Base-by-base conservation (phyloP, 2,888 invertebrate genomes). In the Dastarcus helophoroides region DNA sequence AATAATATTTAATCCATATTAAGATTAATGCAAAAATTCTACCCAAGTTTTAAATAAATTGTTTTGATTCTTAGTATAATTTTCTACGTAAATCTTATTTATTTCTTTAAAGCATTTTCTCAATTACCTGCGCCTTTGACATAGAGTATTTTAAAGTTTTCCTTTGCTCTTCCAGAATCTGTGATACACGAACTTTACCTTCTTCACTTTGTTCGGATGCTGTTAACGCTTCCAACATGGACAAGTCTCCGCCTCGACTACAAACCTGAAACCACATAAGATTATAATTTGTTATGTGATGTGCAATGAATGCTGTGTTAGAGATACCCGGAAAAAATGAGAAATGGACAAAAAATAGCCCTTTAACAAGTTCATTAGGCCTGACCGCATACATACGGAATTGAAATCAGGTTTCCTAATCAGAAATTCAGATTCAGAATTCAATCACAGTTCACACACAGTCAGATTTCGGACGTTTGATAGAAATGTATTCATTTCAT, bases 61-160 rank as follows among this genome's bases (percentile, higher is more conserved):
- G n/a, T n/a, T n/a, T n/a, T n/a, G n/a, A n/a, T n/a, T n/a, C n/a
- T n/a, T n/a, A n/a, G n/a, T n/a, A n/a, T n/a, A n/a, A n/a, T n/a
- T n/a, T n/a, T n/a, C n/a, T n/a, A n/a, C n/a, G n/a, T n/a, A n/a
- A 27, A 29, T 27, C 22, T 15, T 15, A 6, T 19, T 9, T 13
- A 22, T 21, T 17, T 21, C 9, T 3, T n/a, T n/a, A n/a, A n/a
- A n/a, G n/a, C n/a, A n/a, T n/a, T n/a, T n/a, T n/a, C n/a, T n/a
- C n/a, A n/a, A n/a, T n/a, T 48, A 73, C 79, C 63, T 84, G 84
- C 1, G 86, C 85, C 30, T 79, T 73, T 0, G 83, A 80, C 69
- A 86, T 71, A 0, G 82, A 73, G 43, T 76, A 69, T 41, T 73
- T 71, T 7, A 86, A 62, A 0, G 83, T 83, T 45, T 72, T 71